Evolutionary conservation across 2,797 vertebrate genomes (phyloP).

Genomic region (Malurus splendens): DNA sequence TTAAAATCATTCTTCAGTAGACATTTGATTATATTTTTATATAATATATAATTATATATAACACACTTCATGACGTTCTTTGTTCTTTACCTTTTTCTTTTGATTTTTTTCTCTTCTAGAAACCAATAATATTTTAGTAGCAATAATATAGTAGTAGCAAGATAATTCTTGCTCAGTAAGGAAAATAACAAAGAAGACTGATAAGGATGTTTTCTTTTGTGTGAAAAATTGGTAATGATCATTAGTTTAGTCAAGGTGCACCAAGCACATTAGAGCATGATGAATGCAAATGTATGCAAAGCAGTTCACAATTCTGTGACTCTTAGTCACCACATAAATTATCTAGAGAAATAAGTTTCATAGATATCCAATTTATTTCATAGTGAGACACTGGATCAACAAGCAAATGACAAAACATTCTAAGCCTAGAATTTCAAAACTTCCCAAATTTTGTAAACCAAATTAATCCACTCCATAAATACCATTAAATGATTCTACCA

Average conservation of each 20-base stretch:
- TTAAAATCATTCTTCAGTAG: not conserved
- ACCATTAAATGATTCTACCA: not conserved
- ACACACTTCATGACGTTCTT: not conserved
- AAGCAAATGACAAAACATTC: not conserved
- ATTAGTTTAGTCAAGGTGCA: constrained; percentile 15
- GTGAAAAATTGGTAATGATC: not conserved
- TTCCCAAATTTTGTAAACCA: not conserved
- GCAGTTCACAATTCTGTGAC: constrained; percentile 10
- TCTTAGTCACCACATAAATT: constrained; percentile 8
- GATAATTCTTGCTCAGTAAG: not conserved
- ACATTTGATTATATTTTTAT: not conserved
- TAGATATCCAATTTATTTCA: constrained; percentile 9
- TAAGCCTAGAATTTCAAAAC: not conserved
- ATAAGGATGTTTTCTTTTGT: not conserved
- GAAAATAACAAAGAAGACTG: not conserved
- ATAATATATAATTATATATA: too few relatives aligned
- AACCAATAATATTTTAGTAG: not conserved
- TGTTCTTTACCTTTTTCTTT: not conserved
- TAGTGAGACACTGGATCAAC: not conserved
- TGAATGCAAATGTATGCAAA: constrained; percentile 15
- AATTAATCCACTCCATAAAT: not conserved
- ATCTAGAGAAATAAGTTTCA: constrained; percentile 21
- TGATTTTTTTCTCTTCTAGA: not conserved
- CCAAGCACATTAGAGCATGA: not conserved
- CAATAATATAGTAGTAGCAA: too few relatives aligned